Percentiles rank a stretch among this genome's conserved stretches.
Evolutionary conservation across 2,113 vertebrate species (phyloP).

Genomic region (Stegostoma tigrinum): DNA sequence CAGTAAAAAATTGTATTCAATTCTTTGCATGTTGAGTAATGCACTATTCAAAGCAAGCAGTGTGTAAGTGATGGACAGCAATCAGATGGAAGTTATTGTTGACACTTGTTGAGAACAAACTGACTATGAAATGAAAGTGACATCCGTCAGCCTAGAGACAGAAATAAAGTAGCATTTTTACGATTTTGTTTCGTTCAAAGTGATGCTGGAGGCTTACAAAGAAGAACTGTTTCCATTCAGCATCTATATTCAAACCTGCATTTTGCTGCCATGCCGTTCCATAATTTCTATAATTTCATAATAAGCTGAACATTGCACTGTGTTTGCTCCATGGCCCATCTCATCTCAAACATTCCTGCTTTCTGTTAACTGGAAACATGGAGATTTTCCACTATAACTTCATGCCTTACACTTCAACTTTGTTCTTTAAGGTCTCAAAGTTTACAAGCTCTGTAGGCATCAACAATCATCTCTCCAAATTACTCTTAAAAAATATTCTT

Average conservation of each 20-base stretch:
- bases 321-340: background rate
- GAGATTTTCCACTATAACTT: background rate
- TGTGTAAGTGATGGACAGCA: background rate
- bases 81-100: background rate
- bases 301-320: background rate
- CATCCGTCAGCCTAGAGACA: background rate
- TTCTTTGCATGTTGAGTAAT: background rate
- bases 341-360: background rate
- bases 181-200: background rate
- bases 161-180: constrained; percentile 4
- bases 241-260: background rate
- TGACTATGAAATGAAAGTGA: background rate
- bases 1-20: background rate
- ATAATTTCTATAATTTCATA: background rate
- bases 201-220: background rate
- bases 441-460: background rate
- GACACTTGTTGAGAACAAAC: background rate
- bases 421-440: background rate
- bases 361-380: background rate
- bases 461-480: background rate
- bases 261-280: background rate
- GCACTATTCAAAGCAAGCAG: background rate
- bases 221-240: background rate
- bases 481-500: no score
- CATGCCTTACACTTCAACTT: background rate